Evolutionary conservation across 2,888 invertebrate species (phyloP).

Genomic region (Apamea sordens): DNA sequence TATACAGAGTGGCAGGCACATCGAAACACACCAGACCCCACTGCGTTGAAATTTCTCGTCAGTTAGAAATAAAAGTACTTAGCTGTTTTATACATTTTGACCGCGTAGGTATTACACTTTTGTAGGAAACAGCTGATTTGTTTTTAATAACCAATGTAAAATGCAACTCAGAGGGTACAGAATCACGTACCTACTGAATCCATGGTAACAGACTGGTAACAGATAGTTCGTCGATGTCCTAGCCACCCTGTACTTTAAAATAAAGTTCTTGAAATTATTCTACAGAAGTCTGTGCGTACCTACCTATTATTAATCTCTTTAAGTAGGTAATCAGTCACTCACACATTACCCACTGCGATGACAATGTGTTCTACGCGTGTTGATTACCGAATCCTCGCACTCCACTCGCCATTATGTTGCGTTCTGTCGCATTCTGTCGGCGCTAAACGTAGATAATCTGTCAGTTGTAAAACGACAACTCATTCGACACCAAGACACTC

Average conservation of each 20-base stretch:
- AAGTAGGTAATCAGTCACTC: slow-evolving; percentile 44
- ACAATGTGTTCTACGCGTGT: slow-evolving; percentile 60
- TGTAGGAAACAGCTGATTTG: too few relatives aligned
- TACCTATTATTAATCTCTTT: slow-evolving; percentile 4
- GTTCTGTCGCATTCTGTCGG: slow-evolving; percentile 30
- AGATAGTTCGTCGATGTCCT: too few relatives aligned
- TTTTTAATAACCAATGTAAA: too few relatives aligned
- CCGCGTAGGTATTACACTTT: too few relatives aligned
- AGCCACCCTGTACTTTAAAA: neutral
- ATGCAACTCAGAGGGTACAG: too few relatives aligned
- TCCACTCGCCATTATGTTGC: slow-evolving; percentile 63
- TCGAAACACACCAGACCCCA: too few relatives aligned
- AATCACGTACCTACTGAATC: too few relatives aligned
- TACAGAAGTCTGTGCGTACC: neutral
- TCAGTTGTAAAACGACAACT: slow-evolving; percentile 81
- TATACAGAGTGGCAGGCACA: too few relatives aligned
- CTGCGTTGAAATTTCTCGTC: too few relatives aligned
- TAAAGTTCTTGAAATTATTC: neutral
- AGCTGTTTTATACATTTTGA: too few relatives aligned
- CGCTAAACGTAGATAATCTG: slow-evolving; percentile 72
- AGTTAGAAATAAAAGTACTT: too few relatives aligned
- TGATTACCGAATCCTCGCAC: slow-evolving; percentile 66
- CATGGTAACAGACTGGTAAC: too few relatives aligned
- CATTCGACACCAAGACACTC: slow-evolving; percentile 79
- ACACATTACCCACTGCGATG: slow-evolving; percentile 34